These are phyloP conservation scores for Botia almorhae DNA, from an alignment of 2,797 vertebrate genomes.

Conservation along the genomic window DNA sequence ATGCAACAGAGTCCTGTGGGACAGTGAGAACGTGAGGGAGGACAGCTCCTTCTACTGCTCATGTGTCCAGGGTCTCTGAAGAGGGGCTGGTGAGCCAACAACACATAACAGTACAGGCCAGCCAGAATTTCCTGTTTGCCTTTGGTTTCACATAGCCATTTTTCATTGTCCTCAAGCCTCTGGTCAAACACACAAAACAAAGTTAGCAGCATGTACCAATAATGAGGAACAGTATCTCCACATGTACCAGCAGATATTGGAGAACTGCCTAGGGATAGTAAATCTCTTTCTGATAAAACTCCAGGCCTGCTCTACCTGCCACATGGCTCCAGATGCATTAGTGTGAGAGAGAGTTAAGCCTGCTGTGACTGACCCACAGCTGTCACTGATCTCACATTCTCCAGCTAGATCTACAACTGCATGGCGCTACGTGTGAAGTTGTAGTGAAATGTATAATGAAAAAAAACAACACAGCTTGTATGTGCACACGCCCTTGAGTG, in stretches of 20 bases:
- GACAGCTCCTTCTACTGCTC: conserved; percentile 31
- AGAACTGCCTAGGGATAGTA: conserved; percentile 20
- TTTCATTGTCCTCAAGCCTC: background rate
- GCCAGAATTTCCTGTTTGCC: conserved; percentile 39
- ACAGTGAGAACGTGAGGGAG: conserved; percentile 41
- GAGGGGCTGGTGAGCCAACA: background rate
- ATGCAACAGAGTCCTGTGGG: conserved; percentile 34
- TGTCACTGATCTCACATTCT: background rate
- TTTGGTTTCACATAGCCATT: background rate
- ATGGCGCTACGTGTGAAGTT: background rate
- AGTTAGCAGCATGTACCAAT: conserved; percentile 2
- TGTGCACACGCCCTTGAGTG: too few relatives aligned
- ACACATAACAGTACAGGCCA: conserved; percentile 23
- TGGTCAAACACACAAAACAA: conserved; percentile 2
- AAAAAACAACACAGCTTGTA: background rate
- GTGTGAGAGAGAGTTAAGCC: background rate
- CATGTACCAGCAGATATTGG: background rate
- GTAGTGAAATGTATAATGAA: background rate
- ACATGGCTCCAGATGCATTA: background rate
- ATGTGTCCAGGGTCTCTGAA: conserved; percentile 18
- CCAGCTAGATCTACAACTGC: background rate
- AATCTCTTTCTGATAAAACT: background rate
- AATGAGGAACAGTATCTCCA: conserved; percentile 4
- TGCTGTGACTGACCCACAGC: background rate
- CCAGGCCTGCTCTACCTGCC: background rate